These are phyloP conservation scores for Delia radicum DNA, from an alignment of 1,140 invertebrate genomes.

Conservation along the genomic window DNA sequence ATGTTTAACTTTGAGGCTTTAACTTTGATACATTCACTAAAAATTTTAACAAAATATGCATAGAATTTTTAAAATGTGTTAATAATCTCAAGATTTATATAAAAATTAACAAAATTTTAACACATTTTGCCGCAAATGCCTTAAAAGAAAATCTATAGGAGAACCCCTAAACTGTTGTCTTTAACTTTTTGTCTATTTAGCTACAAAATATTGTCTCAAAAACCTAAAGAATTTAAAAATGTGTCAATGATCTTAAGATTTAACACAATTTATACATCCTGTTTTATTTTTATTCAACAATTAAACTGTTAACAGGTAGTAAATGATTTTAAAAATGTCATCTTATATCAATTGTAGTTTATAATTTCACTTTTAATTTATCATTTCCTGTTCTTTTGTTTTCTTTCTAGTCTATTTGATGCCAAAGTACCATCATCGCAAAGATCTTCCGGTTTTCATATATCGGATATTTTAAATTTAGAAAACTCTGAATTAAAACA, in stretches of 20 bases:
- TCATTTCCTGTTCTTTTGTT: neutral
- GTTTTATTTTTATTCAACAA: neutral
- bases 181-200: too few species aligned
- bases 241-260: too few species aligned
- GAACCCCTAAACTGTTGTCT: too few species aligned
- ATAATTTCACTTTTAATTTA: too few species aligned
- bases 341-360: neutral
- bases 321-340: too few species aligned
- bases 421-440: slow-evolving; percentile 55
- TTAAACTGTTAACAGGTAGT: neutral
- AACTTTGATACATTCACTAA: slow-evolving; percentile 9
- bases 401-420: slow-evolving; percentile 47
- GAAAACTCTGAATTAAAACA: slow-evolving; percentile 57
- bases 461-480: slow-evolving; percentile 73
- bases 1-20: slow-evolving; percentile 10
- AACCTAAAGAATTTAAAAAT: too few species aligned
- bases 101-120: neutral
- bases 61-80: neutral
- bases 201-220: too few species aligned
- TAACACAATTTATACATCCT: neutral
- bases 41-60: neutral
- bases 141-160: too few species aligned
- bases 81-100: neutral
- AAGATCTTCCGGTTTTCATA: slow-evolving; percentile 70
- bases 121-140: too few species aligned